phyloP scores from a whole-genome alignment of 2,888 invertebrate genomes.

The Drosophila vallismaia region DNA sequence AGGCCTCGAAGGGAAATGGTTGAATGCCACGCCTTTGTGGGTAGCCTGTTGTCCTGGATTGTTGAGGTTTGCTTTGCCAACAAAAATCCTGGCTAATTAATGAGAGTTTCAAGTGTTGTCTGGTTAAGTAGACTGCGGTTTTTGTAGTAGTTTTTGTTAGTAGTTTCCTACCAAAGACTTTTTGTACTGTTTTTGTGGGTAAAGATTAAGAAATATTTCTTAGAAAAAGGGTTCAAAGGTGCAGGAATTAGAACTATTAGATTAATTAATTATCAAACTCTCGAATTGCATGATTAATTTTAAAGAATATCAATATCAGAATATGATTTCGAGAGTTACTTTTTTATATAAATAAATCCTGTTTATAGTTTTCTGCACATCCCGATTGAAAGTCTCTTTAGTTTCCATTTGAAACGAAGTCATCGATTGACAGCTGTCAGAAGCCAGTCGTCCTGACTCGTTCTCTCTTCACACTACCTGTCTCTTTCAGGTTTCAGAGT shows the following conservation, averaged over 20 bases:
- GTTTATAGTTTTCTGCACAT: no score
- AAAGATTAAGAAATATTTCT: no score
- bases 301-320: no score
- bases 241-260: no score
- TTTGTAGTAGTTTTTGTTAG: constrained; percentile 2
- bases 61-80: constrained; percentile 32
- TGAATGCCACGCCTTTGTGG: background rate
- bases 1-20: background rate
- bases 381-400: constrained; percentile 1
- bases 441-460: background rate
- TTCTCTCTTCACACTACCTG: background rate
- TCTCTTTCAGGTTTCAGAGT: background rate
- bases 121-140: constrained; percentile 26
- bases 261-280: no score
- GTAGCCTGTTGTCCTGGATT: constrained; percentile 21
- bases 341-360: no score
- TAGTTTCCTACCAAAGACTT: no score
- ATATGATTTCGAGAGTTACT: no score
- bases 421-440: constrained; percentile 38
- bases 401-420: background rate
- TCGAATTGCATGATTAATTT: no score
- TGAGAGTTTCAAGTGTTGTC: constrained; percentile 29
- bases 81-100: constrained; percentile 40
- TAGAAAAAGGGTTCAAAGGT: no score
- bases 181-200: background rate